phyloP scores from a whole-genome alignment of 2,113 vertebrate genomes.

The Festucalex cinctus region DNA sequence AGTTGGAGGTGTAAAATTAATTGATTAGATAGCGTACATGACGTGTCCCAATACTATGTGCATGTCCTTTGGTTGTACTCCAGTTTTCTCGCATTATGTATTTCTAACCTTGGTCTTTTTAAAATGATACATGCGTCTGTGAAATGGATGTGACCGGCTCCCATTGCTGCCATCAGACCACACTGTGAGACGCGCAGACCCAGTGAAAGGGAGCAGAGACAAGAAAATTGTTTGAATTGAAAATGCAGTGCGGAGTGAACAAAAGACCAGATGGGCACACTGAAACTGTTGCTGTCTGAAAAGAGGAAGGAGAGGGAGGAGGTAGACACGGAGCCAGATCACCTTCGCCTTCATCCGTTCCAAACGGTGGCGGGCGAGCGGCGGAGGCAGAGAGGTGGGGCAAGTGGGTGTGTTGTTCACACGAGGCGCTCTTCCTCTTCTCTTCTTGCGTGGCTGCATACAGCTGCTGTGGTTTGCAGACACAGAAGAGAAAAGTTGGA shows the following conservation, averaged over 20 bases:
- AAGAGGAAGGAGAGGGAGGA: slow-evolving; percentile 18
- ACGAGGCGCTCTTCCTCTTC: slow-evolving; percentile 51
- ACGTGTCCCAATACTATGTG: not conserved
- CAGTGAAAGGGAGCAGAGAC: slow-evolving; percentile 15
- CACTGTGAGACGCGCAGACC: slow-evolving; percentile 13
- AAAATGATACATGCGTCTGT: slow-evolving; percentile 9
- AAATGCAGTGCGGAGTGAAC: slow-evolving; percentile 46
- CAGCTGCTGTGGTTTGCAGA: slow-evolving; percentile 39
- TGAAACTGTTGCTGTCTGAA: slow-evolving; percentile 48
- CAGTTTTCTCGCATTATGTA: not conserved
- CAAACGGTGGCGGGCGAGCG: slow-evolving; percentile 27
- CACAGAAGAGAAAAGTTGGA: slow-evolving; percentile 69
- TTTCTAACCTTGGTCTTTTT: not conserved
- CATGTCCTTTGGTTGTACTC: not conserved
- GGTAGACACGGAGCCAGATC: slow-evolving; percentile 30
- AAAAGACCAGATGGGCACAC: slow-evolving; percentile 70
- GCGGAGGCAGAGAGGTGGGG: slow-evolving; percentile 40
- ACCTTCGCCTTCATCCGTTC: slow-evolving; percentile 32
- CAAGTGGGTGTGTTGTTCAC: slow-evolving; percentile 64
- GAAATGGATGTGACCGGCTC: slow-evolving; percentile 32
- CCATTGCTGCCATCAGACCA: slow-evolving; percentile 19
- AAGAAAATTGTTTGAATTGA: slow-evolving; percentile 45
- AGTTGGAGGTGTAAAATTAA: not conserved
- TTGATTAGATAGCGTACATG: not conserved
- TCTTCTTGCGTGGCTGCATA: slow-evolving; percentile 42